Conservation (phyloP, 2,888 invertebrate species). For the Gastrophysa polygoni region DNA sequence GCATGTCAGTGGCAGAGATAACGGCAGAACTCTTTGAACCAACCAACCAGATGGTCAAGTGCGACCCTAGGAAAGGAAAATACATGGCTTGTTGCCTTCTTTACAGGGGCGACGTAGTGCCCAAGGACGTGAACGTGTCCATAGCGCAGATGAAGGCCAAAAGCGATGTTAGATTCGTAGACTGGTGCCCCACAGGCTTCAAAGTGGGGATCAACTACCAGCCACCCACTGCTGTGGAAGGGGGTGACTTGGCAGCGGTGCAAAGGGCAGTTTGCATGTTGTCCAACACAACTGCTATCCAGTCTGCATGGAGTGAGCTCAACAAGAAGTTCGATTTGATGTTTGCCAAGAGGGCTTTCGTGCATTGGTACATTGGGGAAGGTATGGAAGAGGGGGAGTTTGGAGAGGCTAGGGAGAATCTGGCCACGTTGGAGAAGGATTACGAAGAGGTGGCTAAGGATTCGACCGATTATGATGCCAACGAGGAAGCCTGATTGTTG, state of each 20-base stretch:
- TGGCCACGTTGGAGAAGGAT: slow-evolving; percentile 74
- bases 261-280: slow-evolving; percentile 89
- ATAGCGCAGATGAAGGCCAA: slow-evolving; percentile 80
- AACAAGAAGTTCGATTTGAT: slow-evolving; percentile 95
- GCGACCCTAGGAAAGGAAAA: slow-evolving; percentile 76
- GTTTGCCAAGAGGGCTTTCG: slow-evolving; percentile 92
- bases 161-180: slow-evolving; percentile 85
- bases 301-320: slow-evolving; percentile 87
- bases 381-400: slow-evolving; percentile 88
- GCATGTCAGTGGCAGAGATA: slow-evolving; percentile 79
- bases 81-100: slow-evolving; percentile 91
- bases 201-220: slow-evolving; percentile 67
- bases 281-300: slow-evolving; percentile 90
- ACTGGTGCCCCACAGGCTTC: slow-evolving; percentile 94
- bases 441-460: slow-evolving; percentile 78
- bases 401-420: slow-evolving; percentile 79
- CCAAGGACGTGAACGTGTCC: slow-evolving; percentile 86
- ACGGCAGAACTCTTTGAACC: slow-evolving; percentile 90
- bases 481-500: neutral
- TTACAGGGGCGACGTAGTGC: slow-evolving; percentile 89
- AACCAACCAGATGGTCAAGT: slow-evolving; percentile 89
- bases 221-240: slow-evolving; percentile 77
- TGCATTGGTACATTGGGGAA: slow-evolving; percentile 82
- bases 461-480: slow-evolving; percentile 46
- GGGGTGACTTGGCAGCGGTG: slow-evolving; percentile 80